These are phyloP conservation scores for Tenrec ecaudatus DNA, from an alignment of 2,113 vertebrate species.

Conservation along the genomic window DNA sequence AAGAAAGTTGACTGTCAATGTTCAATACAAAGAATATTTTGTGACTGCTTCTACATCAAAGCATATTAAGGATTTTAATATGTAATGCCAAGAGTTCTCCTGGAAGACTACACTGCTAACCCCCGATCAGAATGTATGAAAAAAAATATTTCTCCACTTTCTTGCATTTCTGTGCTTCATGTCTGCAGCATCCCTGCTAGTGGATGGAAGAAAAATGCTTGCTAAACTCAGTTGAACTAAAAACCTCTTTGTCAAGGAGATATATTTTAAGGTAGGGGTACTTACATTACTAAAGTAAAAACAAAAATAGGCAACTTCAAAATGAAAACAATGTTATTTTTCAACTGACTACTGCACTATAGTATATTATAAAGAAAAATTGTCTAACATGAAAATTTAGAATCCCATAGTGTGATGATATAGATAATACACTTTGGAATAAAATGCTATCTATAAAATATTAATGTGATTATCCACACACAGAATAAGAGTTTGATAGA, in stretches of 20 bases:
- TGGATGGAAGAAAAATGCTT: background rate
- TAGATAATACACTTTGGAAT: slow-evolving; percentile 45
- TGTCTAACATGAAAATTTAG: slow-evolving; percentile 35
- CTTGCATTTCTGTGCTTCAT: slow-evolving; percentile 45
- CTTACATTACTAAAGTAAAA: slow-evolving; percentile 53
- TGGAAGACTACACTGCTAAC: slow-evolving; percentile 32
- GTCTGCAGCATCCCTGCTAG: background rate
- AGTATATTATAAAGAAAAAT: slow-evolving; percentile 13
- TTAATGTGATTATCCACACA: background rate
- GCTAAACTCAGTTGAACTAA: slow-evolving; percentile 24
- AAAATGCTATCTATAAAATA: slow-evolving; percentile 34
- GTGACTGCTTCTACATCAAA: background rate
- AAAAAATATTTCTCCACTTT: slow-evolving; percentile 5
- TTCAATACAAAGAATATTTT: background rate
- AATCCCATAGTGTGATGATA: slow-evolving; percentile 14
- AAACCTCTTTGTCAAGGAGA: slow-evolving; percentile 17
- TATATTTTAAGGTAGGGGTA: background rate
- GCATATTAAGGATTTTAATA: slow-evolving; percentile 33
- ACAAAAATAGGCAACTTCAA: slow-evolving; percentile 36
- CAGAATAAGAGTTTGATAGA: background rate
- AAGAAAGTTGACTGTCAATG: background rate
- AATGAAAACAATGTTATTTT: slow-evolving; percentile 37
- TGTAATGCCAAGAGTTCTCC: background rate
- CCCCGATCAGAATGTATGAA: background rate
- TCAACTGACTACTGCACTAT: background rate